A percentile compares a stretch with the other conserved stretches of the same genome.
These are phyloP conservation scores for Melipona beecheii DNA, from an alignment of 2,888 invertebrate genomes.

Conservation along the genomic window DNA sequence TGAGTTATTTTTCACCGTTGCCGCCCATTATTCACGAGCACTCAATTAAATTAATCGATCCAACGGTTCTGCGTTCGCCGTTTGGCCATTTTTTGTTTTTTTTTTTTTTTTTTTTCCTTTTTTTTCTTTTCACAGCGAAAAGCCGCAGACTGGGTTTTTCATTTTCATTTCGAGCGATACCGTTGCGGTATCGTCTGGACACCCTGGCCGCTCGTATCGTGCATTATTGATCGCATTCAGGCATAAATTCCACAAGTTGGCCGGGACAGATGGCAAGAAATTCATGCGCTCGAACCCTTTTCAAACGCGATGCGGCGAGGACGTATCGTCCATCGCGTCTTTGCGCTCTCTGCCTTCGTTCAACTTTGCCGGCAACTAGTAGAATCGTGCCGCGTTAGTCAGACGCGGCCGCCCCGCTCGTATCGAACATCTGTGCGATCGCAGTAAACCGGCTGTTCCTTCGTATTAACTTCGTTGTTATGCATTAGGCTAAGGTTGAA, in stretches of 20 bases:
- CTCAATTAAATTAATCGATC: constrained; percentile 64
- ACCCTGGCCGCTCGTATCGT: constrained; percentile 37
- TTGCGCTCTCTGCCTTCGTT: background rate
- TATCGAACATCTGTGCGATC: constrained; percentile 32
- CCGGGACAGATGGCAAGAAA: constrained; percentile 45
- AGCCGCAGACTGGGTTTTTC: constrained; percentile 15
- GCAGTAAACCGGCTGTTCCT: background rate
- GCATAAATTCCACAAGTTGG: constrained; percentile 50
- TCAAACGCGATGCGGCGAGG: constrained; percentile 26
- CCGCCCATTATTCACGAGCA: constrained; percentile 41
- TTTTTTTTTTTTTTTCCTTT: too few relatives aligned
- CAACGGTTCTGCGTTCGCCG: background rate
- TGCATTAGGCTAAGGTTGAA: constrained; percentile 12
- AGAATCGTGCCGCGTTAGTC: constrained; percentile 24
- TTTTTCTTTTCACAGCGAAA: constrained; percentile 19
- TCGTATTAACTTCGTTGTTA: constrained; percentile 26
- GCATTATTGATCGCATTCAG: constrained; percentile 51
- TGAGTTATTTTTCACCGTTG: constrained; percentile 37
- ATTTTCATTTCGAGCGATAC: constrained; percentile 50
- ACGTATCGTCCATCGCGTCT: background rate
- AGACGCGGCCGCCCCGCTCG: background rate
- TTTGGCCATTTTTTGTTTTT: background rate
- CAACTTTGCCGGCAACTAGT: constrained; percentile 10
- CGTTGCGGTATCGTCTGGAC: constrained; percentile 14
- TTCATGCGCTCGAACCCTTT: constrained; percentile 37